Conservation (phyloP, 2,797 vertebrate species). For the Siniperca scherzeri region DNA sequence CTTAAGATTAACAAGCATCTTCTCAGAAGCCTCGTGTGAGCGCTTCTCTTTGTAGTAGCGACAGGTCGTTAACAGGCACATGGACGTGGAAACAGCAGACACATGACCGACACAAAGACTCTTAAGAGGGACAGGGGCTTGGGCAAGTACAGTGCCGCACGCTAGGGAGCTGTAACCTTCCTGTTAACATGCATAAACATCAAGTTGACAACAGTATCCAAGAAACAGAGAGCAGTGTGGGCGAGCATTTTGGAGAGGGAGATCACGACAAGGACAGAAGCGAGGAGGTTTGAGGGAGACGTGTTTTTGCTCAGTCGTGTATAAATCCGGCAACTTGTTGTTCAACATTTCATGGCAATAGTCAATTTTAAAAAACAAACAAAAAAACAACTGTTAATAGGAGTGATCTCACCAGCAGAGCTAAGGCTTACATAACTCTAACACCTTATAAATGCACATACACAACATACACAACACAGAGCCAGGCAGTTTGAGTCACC, state of each 20-base stretch:
- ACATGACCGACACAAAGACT: slow-evolving; percentile 49
- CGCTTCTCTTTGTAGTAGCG: slow-evolving; percentile 51
- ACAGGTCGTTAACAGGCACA: slow-evolving; percentile 59
- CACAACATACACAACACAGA: slow-evolving; percentile 22
- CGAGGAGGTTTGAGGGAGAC: slow-evolving; percentile 28
- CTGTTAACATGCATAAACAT: slow-evolving; percentile 49
- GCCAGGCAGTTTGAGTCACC: slow-evolving; percentile 25
- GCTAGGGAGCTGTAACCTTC: slow-evolving; percentile 36
- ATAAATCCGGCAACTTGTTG: slow-evolving; percentile 34
- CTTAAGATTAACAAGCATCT: slow-evolving; percentile 63
- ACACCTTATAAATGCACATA: slow-evolving; percentile 34
- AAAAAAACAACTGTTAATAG: not conserved
- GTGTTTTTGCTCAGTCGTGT: slow-evolving; percentile 35
- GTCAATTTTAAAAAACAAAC: not conserved
- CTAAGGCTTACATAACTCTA: slow-evolving; percentile 42
- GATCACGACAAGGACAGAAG: slow-evolving; percentile 27
- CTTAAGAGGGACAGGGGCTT: slow-evolving; percentile 28
- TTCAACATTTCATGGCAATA: slow-evolving; percentile 22
- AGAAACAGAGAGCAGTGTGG: slow-evolving; percentile 29
- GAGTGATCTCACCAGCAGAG: slow-evolving; percentile 36
- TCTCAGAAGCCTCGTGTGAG: slow-evolving; percentile 23
- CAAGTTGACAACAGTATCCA: slow-evolving; percentile 53
- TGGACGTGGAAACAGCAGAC: slow-evolving; percentile 46
- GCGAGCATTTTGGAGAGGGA: slow-evolving; percentile 15
- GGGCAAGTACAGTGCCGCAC: slow-evolving; percentile 16